These are phyloP conservation scores for Coenonympha arcania DNA, from an alignment of 2,888 invertebrate genomes.

Conservation along the genomic window DNA sequence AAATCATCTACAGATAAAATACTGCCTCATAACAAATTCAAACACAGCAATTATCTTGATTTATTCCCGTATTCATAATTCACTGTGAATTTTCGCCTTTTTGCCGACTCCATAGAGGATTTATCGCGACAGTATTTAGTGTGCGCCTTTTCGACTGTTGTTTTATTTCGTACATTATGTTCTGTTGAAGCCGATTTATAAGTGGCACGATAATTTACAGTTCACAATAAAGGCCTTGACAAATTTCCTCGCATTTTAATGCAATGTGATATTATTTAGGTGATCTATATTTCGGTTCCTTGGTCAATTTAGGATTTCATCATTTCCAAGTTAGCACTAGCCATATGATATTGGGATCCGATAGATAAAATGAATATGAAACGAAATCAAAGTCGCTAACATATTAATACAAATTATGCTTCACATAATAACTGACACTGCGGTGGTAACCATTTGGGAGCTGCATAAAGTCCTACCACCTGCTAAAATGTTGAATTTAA, in stretches of 20 bases:
- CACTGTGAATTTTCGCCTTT: slow-evolving; percentile 3
- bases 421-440: too few relatives aligned
- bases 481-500: not conserved
- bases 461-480: not conserved
- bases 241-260: too few relatives aligned
- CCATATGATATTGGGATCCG: too few relatives aligned
- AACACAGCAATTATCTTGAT: slow-evolving; percentile 16
- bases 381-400: too few relatives aligned
- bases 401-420: too few relatives aligned
- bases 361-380: too few relatives aligned
- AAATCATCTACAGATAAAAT: not conserved
- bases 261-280: too few relatives aligned
- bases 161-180: slow-evolving; percentile 6
- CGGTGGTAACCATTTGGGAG: too few relatives aligned
- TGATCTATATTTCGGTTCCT: too few relatives aligned
- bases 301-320: too few relatives aligned
- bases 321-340: too few relatives aligned
- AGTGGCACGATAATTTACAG: slow-evolving; percentile 12
- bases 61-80: slow-evolving; percentile 16
- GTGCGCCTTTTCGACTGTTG: slow-evolving; percentile 10
- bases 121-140: slow-evolving; percentile 12
- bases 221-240: too few relatives aligned
- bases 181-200: slow-evolving; percentile 1
- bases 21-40: slow-evolving; percentile 4
- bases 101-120: slow-evolving; percentile 15